Conservation (phyloP, 92 coral and sea anemone species). For the Anthopleura xanthogrammica region DNA sequence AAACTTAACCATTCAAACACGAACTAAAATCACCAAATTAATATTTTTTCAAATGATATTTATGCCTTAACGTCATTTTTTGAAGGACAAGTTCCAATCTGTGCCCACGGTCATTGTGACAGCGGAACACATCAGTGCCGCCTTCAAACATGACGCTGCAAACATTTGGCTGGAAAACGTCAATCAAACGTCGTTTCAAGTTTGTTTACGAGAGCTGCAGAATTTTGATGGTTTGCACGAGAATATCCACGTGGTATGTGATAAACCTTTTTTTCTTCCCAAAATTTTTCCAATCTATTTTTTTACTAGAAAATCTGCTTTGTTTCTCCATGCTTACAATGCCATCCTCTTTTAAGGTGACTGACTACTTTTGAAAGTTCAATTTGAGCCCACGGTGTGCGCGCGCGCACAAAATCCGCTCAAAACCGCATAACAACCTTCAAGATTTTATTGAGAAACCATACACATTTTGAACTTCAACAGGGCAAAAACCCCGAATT, state of each 20-base stretch:
- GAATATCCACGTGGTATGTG: slow-evolving; percentile 50
- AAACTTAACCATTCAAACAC: neutral
- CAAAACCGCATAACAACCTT: too few relatives aligned
- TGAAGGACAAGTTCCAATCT: slow-evolving; percentile 48
- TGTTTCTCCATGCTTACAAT: too few relatives aligned
- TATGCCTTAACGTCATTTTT: neutral
- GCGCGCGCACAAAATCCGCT: too few relatives aligned
- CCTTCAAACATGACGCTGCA: slow-evolving; percentile 54
- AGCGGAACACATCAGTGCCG: slow-evolving; percentile 61
- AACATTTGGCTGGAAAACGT: slow-evolving; percentile 66
- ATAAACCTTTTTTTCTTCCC: neutral
- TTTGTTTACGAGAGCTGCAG: slow-evolving; percentile 62
- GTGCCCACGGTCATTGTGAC: slow-evolving; percentile 59
- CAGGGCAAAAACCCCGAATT: too few relatives aligned
- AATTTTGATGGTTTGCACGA: slow-evolving; percentile 63
- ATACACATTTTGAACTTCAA: too few relatives aligned
- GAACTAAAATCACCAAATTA: neutral
- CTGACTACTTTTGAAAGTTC: too few relatives aligned
- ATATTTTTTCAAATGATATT: neutral
- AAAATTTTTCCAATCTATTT: neutral
- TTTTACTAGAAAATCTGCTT: neutral
- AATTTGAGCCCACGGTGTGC: too few relatives aligned
- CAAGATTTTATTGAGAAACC: too few relatives aligned
- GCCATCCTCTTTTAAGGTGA: too few relatives aligned
- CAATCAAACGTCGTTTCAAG: slow-evolving; percentile 48